Conservation (phyloP, 2,113 vertebrate species). For the Poecile atricapillus region DNA sequence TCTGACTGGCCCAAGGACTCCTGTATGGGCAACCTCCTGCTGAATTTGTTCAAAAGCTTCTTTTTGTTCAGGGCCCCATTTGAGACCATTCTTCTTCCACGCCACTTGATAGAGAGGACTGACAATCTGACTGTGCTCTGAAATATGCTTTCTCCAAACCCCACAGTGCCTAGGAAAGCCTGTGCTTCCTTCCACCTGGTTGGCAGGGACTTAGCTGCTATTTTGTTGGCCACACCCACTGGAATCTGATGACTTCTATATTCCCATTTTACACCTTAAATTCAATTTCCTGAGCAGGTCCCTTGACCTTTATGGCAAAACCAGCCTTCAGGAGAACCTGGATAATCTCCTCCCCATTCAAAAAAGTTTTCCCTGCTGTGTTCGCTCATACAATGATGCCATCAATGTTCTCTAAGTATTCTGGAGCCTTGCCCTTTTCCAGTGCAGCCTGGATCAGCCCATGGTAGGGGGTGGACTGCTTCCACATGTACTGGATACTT, state of each 20-base stretch:
- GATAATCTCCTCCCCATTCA: neutral
- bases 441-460: neutral
- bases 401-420: too few relatives aligned
- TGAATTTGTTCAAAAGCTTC: neutral
- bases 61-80: neutral
- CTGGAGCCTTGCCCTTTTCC: neutral
- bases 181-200: neutral
- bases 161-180: neutral
- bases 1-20: neutral
- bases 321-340: neutral
- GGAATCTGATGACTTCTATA: neutral
- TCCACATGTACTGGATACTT: neutral
- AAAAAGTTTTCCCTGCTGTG: neutral
- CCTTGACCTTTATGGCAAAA: neutral
- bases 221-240: neutral
- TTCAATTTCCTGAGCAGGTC: neutral
- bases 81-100: neutral
- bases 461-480: neutral
- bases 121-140: neutral
- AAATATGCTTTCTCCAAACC: neutral
- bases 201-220: neutral
- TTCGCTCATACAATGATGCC: fast-evolving
- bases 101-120: neutral
- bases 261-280: neutral
- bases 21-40: neutral